These are phyloP conservation scores for Diarsia mendica DNA, from an alignment of 2,888 invertebrate species.

Conservation along the genomic window DNA sequence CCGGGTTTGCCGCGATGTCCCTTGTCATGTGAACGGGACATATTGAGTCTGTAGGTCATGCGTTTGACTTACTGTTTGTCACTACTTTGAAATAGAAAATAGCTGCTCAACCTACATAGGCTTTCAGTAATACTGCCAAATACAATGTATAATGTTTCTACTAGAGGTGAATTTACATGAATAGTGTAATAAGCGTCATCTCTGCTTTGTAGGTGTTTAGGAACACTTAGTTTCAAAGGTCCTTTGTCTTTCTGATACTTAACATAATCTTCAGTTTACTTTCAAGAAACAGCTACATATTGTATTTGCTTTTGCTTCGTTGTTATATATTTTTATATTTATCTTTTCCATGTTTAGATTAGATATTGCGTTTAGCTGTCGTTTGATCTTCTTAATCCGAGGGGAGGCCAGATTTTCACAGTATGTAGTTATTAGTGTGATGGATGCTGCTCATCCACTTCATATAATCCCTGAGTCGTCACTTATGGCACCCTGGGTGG, in stretches of 20 bases:
- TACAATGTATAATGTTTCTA: not conserved
- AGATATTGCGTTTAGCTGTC: not conserved
- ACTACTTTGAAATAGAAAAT: too few relatives aligned
- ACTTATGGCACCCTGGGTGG: constrained; percentile 49
- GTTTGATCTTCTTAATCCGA: constrained; percentile 12
- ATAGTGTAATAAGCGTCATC: not conserved
- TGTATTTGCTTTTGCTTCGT: not conserved
- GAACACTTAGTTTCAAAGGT: not conserved
- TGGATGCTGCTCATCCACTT: constrained; percentile 48
- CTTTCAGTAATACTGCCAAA: too few relatives aligned
- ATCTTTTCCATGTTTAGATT: too few relatives aligned
- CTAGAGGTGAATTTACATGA: not conserved
- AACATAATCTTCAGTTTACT: not conserved
- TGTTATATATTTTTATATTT: not conserved
- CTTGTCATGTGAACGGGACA: not conserved
- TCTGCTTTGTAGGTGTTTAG: not conserved
- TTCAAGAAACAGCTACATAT: not conserved
- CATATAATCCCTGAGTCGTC: constrained; percentile 35
- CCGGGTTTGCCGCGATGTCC: not conserved
- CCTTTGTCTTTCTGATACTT: not conserved
- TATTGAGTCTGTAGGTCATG: not conserved
- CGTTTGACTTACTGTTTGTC: too few relatives aligned
- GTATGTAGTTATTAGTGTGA: constrained; percentile 45
- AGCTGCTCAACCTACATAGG: too few relatives aligned
- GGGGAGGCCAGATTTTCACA: constrained; percentile 30